These are phyloP conservation scores for Aythya fuligula DNA, from an alignment of 2,797 vertebrate species.

Conservation along the genomic window DNA sequence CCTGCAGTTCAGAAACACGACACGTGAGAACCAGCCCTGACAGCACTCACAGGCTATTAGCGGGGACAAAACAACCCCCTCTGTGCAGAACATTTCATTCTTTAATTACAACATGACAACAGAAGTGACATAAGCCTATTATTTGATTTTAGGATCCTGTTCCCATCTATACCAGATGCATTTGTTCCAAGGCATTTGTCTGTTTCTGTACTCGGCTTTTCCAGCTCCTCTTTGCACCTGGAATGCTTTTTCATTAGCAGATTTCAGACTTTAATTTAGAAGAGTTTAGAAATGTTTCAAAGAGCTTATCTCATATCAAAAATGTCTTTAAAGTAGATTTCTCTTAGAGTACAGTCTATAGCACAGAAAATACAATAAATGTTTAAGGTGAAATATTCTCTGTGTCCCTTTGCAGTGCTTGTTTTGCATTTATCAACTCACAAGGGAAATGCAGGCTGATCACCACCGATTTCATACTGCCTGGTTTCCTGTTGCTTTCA, in stretches of 20 bases:
- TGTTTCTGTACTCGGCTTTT: not conserved
- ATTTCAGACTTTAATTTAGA: not conserved
- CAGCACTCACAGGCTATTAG: not conserved
- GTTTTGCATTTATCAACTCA: not conserved
- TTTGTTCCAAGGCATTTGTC: accelerated
- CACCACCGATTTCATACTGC: not conserved
- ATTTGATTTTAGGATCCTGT: not conserved
- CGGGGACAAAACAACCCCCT: not conserved
- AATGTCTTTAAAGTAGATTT: not conserved
- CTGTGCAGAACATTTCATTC: not conserved
- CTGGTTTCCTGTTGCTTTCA: not conserved
- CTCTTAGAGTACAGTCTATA: not conserved
- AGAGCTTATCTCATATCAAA: not conserved
- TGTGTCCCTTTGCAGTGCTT: not conserved
- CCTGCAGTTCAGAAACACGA: not conserved
- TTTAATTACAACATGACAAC: not conserved
- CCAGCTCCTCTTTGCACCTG: not conserved
- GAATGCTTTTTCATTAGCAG: not conserved
- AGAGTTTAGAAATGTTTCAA: not conserved
- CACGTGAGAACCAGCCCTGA: not conserved
- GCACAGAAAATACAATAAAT: not conserved
- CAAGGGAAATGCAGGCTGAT: not conserved
- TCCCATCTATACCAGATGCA: not conserved
- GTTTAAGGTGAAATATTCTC: not conserved
- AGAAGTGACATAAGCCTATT: not conserved